These are phyloP conservation scores for Hipposideros armiger DNA, from an alignment of 2,113 vertebrate genomes.

Conservation along the genomic window DNA sequence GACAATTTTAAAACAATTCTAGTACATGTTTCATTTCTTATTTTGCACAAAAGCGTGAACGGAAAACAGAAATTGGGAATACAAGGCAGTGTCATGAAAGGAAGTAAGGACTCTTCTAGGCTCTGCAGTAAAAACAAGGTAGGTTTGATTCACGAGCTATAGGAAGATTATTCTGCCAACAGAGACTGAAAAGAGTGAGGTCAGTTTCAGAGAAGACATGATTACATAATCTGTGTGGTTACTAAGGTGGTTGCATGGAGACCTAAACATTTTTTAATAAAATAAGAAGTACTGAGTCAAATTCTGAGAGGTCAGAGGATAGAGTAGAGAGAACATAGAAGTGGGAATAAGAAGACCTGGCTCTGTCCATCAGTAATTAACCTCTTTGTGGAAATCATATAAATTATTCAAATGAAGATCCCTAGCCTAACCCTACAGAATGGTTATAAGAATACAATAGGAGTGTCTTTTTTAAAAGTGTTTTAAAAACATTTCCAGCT, in stretches of 20 bases:
- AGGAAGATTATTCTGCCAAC: conserved; percentile 34
- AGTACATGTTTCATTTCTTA: neutral
- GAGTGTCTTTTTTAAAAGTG: neutral
- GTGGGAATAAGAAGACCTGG: neutral
- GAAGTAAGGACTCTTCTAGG: neutral
- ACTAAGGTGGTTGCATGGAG: neutral
- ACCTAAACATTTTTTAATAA: neutral
- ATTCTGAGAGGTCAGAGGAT: neutral
- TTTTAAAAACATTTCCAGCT: neutral
- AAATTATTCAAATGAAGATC: neutral
- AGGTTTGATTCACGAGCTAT: conserved; percentile 37
- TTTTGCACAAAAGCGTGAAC: conserved; percentile 49
- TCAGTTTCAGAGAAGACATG: conserved; percentile 49
- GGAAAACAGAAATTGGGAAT: neutral
- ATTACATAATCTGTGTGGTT: conserved; percentile 15
- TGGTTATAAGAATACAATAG: neutral
- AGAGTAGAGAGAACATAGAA: neutral
- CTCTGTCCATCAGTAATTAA: neutral
- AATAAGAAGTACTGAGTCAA: conserved; percentile 23
- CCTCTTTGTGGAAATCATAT: neutral
- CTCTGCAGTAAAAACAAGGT: conserved; percentile 54
- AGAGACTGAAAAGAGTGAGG: conserved; percentile 24
- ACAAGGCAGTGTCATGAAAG: neutral
- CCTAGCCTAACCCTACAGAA: neutral
- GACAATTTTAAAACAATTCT: conserved; percentile 53